A percentile compares a stretch with the other conserved stretches of the same genome.
Evolutionary conservation across 2,797 vertebrate species (phyloP).

Genomic region (Muraenolepis orangiensis): DNA sequence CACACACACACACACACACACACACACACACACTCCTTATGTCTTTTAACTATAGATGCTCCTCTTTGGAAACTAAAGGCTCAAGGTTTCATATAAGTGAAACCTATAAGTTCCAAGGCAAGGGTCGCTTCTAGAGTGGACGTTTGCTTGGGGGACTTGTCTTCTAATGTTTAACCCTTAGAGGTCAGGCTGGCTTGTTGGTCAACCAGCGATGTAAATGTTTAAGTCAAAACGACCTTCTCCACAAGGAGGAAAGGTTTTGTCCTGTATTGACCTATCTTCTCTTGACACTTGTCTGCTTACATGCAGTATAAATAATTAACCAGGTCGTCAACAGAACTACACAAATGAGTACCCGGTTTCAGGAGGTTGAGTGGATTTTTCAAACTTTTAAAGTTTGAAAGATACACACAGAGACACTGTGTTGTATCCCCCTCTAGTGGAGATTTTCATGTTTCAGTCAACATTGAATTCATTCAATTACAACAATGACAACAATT

Average conservation of each 20-base stretch:
- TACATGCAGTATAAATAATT: neutral
- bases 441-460: neutral
- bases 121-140: neutral
- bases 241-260: too few relatives aligned
- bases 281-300: neutral
- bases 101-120: neutral
- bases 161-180: neutral
- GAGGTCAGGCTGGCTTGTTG: neutral
- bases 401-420: neutral
- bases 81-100: neutral
- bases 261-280: neutral
- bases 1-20: neutral
- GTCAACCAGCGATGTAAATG: neutral
- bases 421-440: neutral
- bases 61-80: neutral
- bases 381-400: neutral
- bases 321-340: neutral
- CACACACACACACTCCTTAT: neutral
- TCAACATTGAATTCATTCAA: neutral
- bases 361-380: neutral
- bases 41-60: neutral
- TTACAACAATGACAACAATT: neutral
- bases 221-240: neutral
- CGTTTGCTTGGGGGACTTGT: neutral
- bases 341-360: neutral